Conservation (phyloP, 1,140 invertebrate species). For the Nephotettix cincticeps region DNA sequence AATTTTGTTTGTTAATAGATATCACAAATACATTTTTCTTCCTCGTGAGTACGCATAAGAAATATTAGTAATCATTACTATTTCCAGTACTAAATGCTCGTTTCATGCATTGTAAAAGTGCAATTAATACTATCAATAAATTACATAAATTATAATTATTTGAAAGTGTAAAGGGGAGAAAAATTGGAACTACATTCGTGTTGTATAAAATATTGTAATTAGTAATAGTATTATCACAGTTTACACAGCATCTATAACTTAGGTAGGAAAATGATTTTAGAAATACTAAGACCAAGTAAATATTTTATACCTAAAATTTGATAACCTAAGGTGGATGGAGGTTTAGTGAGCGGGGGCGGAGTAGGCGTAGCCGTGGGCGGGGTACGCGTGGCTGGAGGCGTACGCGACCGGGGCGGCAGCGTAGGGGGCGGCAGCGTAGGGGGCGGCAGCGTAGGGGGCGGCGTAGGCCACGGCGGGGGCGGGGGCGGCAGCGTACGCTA, state of each 20-base stretch:
- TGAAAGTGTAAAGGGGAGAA: not conserved
- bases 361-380: not conserved
- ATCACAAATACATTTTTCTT: too few species aligned
- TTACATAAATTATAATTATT: not conserved
- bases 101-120: too few species aligned
- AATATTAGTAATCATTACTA: too few species aligned
- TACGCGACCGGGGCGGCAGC: conserved; percentile 40
- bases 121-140: not conserved
- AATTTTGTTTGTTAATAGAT: too few species aligned
- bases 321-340: conserved; percentile 25
- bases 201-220: conserved; percentile 27
- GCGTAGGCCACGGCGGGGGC: conserved; percentile 42
- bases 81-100: too few species aligned
- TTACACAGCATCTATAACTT: too few species aligned
- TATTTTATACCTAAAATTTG: conserved; percentile 21
- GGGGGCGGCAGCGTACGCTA: conserved; percentile 46
- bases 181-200: not conserved
- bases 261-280: too few species aligned
- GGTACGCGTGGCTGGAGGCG: conserved; percentile 34
- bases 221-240: conserved; percentile 18
- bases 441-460: not conserved
- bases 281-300: conserved; percentile 15
- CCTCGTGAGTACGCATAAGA: too few species aligned
- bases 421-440: conserved; percentile 31
- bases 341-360: conserved; percentile 41